phyloP scores from a whole-genome alignment of 1,140 invertebrate species.

The Whitmania pigra region DNA sequence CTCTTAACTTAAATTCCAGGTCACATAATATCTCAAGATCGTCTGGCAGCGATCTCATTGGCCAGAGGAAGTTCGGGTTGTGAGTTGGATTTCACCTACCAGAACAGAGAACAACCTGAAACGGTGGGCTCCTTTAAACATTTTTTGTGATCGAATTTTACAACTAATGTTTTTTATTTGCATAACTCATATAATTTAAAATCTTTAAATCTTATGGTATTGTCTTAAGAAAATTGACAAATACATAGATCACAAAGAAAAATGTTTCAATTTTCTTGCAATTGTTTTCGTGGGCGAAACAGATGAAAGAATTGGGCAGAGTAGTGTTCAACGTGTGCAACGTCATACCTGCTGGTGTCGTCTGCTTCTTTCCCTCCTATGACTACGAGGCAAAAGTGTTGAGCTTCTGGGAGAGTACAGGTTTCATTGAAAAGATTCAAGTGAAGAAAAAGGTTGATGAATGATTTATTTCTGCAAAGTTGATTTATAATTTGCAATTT shows the following conservation, averaged over 20 bases:
- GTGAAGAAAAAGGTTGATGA: slow-evolving; percentile 54
- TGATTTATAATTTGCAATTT: neutral
- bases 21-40: slow-evolving; percentile 72
- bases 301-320: slow-evolving; percentile 67
- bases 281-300: slow-evolving; percentile 14
- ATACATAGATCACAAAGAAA: neutral
- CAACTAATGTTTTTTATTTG: no score
- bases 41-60: slow-evolving; percentile 67
- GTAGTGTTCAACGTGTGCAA: slow-evolving; percentile 56
- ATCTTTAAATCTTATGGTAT: no score
- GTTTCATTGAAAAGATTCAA: slow-evolving; percentile 54
- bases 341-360: slow-evolving; percentile 74
- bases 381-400: slow-evolving; percentile 60
- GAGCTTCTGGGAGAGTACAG: slow-evolving; percentile 54
- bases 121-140: slow-evolving; percentile 43
- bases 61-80: slow-evolving; percentile 62
- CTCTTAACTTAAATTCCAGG: slow-evolving; percentile 26
- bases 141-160: no score
- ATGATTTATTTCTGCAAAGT: neutral
- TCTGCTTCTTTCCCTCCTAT: slow-evolving; percentile 88
- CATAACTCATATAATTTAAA: no score
- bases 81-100: slow-evolving; percentile 68
- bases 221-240: no score
- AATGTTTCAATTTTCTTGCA: neutral
- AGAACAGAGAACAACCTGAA: slow-evolving; percentile 47